phyloP scores from a whole-genome alignment of 2,888 invertebrate species.

The Trilocha varians region DNA sequence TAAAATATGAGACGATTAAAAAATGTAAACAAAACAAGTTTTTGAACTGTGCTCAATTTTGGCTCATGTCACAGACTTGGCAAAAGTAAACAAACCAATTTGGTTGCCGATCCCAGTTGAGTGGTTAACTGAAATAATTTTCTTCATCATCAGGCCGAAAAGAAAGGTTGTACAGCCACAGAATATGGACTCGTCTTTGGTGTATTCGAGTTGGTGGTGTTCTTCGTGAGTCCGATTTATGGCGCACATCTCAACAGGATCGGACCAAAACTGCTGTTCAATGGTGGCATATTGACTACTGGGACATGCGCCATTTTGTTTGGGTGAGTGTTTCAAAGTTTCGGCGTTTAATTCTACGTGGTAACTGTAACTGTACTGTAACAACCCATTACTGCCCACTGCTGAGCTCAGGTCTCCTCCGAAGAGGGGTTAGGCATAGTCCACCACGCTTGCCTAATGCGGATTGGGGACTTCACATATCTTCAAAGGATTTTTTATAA shows the following conservation, averaged over 20 bases:
- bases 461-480: too few relatives aligned
- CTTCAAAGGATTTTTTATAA: too few relatives aligned
- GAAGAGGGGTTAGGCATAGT: too few relatives aligned
- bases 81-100: too few relatives aligned
- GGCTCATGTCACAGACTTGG: too few relatives aligned
- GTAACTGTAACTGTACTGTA: too few relatives aligned
- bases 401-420: too few relatives aligned
- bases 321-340: conserved; percentile 68
- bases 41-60: too few relatives aligned
- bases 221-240: conserved; percentile 86
- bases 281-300: conserved; percentile 86
- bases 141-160: conserved; percentile 77
- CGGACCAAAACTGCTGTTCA: conserved; percentile 86
- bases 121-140: background rate
- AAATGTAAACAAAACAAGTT: too few relatives aligned
- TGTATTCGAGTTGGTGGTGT: conserved; percentile 87
- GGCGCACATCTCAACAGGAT: conserved; percentile 84
- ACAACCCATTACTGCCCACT: too few relatives aligned
- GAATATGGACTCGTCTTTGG: conserved; percentile 92
- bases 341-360: background rate
- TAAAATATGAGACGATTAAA: too few relatives aligned
- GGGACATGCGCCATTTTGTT: conserved; percentile 88
- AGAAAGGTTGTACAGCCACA: conserved; percentile 84
- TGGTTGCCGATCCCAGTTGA: background rate
- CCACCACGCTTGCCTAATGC: too few relatives aligned